phyloP scores from a whole-genome alignment of 2,113 vertebrate genomes.

The Manacus vitellinus region DNA sequence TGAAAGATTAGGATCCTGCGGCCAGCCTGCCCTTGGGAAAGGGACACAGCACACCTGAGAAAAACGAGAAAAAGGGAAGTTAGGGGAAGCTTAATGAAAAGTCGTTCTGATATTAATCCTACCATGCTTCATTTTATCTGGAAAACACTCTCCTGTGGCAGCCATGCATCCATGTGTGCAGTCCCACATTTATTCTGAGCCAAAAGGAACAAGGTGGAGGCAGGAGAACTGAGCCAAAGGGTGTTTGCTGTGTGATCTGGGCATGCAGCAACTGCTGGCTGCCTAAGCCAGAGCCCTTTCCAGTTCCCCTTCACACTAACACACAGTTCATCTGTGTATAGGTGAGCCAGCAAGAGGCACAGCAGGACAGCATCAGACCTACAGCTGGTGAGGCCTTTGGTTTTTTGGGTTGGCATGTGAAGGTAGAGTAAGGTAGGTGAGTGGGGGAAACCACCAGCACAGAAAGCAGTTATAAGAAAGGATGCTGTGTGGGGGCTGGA shows the following conservation, averaged over 20 bases:
- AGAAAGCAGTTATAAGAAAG: not conserved
- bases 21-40: not conserved
- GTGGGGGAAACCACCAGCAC: fast-evolving
- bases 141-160: not conserved
- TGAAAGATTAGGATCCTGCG: not conserved
- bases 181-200: not conserved
- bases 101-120: not conserved
- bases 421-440: not conserved
- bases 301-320: not conserved
- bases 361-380: not conserved
- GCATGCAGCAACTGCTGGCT: not conserved
- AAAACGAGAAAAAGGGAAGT: not conserved
- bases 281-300: not conserved
- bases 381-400: not conserved
- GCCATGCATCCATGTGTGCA: not conserved
- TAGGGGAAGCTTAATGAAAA: not conserved
- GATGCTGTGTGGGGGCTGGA: not conserved
- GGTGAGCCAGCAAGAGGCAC: not conserved
- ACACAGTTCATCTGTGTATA: fast-evolving
- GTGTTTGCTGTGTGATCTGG: not conserved
- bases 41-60: not conserved
- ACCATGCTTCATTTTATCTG: not conserved
- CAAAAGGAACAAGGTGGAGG: not conserved
- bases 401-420: not conserved
- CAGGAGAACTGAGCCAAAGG: not conserved